Evolutionary conservation across 2,113 vertebrate genomes (phyloP), one percentile per base, ranked within the genome.

Genomic region (Stegastes partitus): DNA sequence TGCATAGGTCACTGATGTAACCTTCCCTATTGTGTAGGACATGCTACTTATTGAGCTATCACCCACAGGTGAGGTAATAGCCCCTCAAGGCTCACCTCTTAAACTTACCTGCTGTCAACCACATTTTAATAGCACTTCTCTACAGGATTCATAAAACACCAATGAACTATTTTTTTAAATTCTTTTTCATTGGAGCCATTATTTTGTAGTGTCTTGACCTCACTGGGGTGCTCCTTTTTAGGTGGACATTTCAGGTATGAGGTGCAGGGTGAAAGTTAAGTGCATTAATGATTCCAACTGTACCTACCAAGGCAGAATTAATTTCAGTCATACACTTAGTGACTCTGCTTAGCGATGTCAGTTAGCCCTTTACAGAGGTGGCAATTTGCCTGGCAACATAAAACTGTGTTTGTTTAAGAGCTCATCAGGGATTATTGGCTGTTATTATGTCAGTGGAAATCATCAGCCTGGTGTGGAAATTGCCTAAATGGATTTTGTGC

Each of bases 321-420:
- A 67, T 75, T 65, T 65, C 16, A 34, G 21, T 62, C 63, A 65
- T 16, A 28, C 53, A 68, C 68, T 71, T 22, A 26, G 45, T 55
- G 72, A 45, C 57, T 69, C 45, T 67, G 73, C 67, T 39, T 34
- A 56, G 56, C 57, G 56, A 77, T 74, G 67, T 81, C 81, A 75
- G 56, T 77, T 79, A 68, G 72, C 58, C 51, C 25, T 66, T 63
- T 62, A 57, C 49, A 56, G 66, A 72, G 58, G 63, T 70, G 67
- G 68, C 81, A 78, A 5, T 82, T 85, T 79, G 59, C 66, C 68
- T 74, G 74, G 70, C 55, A 72, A 82, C 76, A 81, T 79, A 58
- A 83, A 75, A 82, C 54, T 37, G 62, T 86, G 76, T 87, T 90
- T 92, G 78, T 79, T 74, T 58, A 83, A 83, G 79, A 83, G 91